Evolutionary conservation across 2,797 vertebrate genomes (phyloP).

Genomic region (Girardinus metallicus): DNA sequence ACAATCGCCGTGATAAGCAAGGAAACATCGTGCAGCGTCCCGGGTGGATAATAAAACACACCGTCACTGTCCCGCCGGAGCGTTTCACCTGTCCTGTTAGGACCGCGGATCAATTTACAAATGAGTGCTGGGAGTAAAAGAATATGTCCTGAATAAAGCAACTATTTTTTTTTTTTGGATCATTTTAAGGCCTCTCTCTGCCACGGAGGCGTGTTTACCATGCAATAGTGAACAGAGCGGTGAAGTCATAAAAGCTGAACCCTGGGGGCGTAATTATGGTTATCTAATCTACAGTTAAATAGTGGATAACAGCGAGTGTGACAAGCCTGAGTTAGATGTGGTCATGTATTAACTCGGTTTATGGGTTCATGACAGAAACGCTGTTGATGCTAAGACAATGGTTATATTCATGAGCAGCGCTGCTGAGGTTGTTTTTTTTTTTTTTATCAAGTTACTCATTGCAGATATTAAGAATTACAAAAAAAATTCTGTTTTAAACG

Average conservation of each 20-base stretch:
- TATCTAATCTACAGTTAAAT: conserved; percentile 9
- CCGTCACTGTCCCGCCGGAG: conserved; percentile 2
- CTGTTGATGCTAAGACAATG: background rate
- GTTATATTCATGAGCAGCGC: background rate
- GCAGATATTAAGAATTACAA: background rate
- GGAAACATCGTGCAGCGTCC: conserved; percentile 29
- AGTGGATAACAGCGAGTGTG: background rate
- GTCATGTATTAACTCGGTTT: conserved; percentile 6
- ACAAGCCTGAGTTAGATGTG: background rate
- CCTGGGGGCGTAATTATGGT: background rate
- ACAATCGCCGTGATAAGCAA: conserved; percentile 57
- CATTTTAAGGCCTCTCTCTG: background rate
- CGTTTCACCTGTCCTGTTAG: background rate
- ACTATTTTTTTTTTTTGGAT: background rate
- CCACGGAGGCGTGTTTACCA: background rate
- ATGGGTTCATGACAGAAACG: background rate
- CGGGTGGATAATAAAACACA: conserved; percentile 41
- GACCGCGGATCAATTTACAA: conserved; percentile 23
- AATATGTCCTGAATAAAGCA: background rate
- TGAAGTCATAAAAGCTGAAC: background rate
- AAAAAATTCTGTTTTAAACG: background rate
- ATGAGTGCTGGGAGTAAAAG: conserved; percentile 8
- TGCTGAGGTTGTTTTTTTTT: background rate
- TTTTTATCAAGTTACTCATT: background rate
- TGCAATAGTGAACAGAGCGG: background rate